Base-by-base conservation (phyloP, 2,797 vertebrate genomes). In the Phoebastria nigripes region DNA sequence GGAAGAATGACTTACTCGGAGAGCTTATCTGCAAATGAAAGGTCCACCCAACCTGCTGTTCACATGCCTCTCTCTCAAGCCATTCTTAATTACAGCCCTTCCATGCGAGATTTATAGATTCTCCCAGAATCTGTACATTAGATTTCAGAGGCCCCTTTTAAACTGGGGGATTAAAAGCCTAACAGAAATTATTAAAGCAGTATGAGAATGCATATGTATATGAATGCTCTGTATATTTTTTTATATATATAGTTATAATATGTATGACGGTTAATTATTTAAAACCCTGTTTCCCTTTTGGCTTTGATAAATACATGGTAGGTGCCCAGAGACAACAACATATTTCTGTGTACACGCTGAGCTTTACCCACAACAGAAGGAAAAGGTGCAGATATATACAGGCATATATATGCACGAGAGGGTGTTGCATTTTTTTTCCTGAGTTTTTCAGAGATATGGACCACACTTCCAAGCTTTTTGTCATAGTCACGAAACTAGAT, bases 21-120 rank as follows among this genome's bases (percentile, higher is more conserved):
- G 70, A 91, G 52, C 58, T 93, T 80, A 83, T 93, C 90, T 92
- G 80, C 61, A 94, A 92, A 91, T 85, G 80, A 69, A 94, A 95
- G 33, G 59, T 86, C 81, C 78, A 81, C 44, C 19, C 0, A 1
- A 79, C 73, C 56, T 81, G 67, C 67, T 83, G 91, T 82, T 94
- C 49, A n/a, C 31, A 18, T 26, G 41, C n/a, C 52, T 56, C 52
- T 28, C 28, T 63, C 72, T 91, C 54, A 66, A 84, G 41, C 51
- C 65, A 71, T 58, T 86, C 51, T 69, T 76, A 93, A 91, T 88
- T 78, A 86, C 67, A 84, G 37, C 84, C 62, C 39, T 55, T 78
- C 73, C 51, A 8, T 19, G 49, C 0, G 16, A 89, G 88, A 85
- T 46, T 82, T 77, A 67, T 28, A 81, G 79, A 89, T 85, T 65